Evolutionary conservation across 2,888 invertebrate genomes (phyloP).

Genomic region (Mantis religiosa): DNA sequence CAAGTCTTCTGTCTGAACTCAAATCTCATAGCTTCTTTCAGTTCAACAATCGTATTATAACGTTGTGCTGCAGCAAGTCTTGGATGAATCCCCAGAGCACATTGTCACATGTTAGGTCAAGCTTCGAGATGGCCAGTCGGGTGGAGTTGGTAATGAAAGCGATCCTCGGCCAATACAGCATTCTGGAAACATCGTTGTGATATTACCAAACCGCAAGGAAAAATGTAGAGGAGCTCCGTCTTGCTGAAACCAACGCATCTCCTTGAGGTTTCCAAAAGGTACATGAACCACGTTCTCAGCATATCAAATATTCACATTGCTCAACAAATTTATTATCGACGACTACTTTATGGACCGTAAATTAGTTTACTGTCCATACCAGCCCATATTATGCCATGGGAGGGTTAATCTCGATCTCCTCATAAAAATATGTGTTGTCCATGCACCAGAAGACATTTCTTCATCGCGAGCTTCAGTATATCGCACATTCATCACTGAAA

Average conservation of each 20-base stretch:
- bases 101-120: too few species aligned
- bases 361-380: neutral
- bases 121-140: neutral
- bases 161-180: neutral
- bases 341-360: neutral
- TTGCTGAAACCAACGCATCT: neutral
- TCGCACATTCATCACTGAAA: too few species aligned
- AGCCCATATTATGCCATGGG: neutral
- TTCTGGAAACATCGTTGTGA: conserved; percentile 5
- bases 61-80: too few species aligned
- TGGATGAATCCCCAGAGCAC: too few species aligned
- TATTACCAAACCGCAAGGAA: neutral
- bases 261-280: neutral
- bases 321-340: neutral
- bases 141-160: neutral
- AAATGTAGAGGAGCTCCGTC: neutral
- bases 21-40: too few species aligned
- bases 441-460: neutral
- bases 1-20: too few species aligned
- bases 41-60: too few species aligned
- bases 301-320: neutral
- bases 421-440: neutral
- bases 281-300: neutral
- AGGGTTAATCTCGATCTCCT: neutral
- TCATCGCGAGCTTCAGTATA: neutral